Evolutionary conservation across 2,797 vertebrate genomes (phyloP).

Genomic region (Syngnathus acus): DNA sequence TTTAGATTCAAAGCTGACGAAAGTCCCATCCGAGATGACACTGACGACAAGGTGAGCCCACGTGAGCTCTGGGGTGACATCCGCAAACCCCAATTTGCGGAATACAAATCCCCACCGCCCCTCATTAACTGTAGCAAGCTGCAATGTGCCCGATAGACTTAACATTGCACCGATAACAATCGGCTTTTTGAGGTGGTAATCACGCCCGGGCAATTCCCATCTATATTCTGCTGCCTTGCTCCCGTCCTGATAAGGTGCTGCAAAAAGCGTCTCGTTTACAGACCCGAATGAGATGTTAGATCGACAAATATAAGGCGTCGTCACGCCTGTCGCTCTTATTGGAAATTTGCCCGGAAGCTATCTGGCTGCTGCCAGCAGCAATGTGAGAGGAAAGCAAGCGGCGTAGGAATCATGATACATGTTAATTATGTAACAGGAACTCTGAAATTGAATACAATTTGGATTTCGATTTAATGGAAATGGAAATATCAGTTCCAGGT

Average conservation of each 20-base stretch:
- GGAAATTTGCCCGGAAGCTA: conserved; percentile 5
- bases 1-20: no score
- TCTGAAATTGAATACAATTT: conserved; percentile 2
- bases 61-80: neutral
- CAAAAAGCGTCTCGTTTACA: conserved; percentile 39
- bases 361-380: conserved; percentile 7
- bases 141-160: conserved; percentile 51
- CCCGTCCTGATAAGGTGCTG: conserved; percentile 47
- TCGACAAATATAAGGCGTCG: conserved; percentile 40
- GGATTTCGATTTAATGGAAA: neutral
- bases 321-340: conserved; percentile 32
- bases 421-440: neutral
- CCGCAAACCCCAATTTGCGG: neutral
- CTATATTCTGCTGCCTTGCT: conserved; percentile 44
- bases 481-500: neutral
- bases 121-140: conserved; percentile 43
- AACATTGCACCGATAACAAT: conserved; percentile 60
- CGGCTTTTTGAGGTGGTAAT: conserved; percentile 51
- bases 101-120: neutral
- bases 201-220: conserved; percentile 56
- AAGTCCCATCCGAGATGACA: neutral
- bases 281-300: conserved; percentile 44
- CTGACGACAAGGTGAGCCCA: neutral
- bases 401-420: neutral
- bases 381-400: neutral